Percentiles rank a stretch among this genome's conserved stretches.
phyloP scores from a whole-genome alignment of 2,113 vertebrate species.

The Cromileptes altivelis region DNA sequence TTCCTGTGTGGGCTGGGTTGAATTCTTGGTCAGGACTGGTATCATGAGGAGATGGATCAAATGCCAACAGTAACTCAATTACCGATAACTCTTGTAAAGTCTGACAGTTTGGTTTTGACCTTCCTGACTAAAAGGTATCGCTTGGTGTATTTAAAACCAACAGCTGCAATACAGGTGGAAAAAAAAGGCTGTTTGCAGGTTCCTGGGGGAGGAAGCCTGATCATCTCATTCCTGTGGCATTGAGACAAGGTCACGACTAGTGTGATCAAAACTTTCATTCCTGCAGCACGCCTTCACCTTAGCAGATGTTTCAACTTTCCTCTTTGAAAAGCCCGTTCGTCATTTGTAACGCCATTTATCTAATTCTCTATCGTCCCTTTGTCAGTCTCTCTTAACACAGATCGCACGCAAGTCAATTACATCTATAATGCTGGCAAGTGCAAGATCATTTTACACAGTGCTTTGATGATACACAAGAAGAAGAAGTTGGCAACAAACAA shows the following conservation, averaged over 20 bases:
- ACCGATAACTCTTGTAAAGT: not conserved
- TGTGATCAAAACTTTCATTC: slow-evolving; percentile 61
- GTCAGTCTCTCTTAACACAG: slow-evolving; percentile 5
- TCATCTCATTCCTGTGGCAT: slow-evolving; percentile 67
- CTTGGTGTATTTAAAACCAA: slow-evolving; percentile 1
- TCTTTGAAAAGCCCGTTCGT: not conserved
- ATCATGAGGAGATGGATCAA: slow-evolving; percentile 48
- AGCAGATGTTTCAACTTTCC: not conserved
- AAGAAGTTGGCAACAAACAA: slow-evolving; percentile 14
- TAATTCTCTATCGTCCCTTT: not conserved
- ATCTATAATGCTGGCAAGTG: not conserved
- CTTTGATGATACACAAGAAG: slow-evolving; percentile 24
- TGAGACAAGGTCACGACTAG: slow-evolving; percentile 67
- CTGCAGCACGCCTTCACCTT: not conserved
- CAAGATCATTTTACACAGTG: not conserved
- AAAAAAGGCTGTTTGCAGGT: slow-evolving; percentile 24
- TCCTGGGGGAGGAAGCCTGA: slow-evolving; percentile 46
- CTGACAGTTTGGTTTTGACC: slow-evolving; percentile 37
- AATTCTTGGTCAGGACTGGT: slow-evolving; percentile 56
- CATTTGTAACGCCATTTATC: slow-evolving; percentile 13
- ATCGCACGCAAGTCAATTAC: slow-evolving; percentile 4
- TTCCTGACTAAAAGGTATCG: slow-evolving; percentile 10
- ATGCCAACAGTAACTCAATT: slow-evolving; percentile 39
- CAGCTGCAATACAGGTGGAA: not conserved
- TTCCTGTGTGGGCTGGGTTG: slow-evolving; percentile 70